Base-by-base conservation (phyloP, 2,113 vertebrate genomes). In the Ammodytes dubius region DNA sequence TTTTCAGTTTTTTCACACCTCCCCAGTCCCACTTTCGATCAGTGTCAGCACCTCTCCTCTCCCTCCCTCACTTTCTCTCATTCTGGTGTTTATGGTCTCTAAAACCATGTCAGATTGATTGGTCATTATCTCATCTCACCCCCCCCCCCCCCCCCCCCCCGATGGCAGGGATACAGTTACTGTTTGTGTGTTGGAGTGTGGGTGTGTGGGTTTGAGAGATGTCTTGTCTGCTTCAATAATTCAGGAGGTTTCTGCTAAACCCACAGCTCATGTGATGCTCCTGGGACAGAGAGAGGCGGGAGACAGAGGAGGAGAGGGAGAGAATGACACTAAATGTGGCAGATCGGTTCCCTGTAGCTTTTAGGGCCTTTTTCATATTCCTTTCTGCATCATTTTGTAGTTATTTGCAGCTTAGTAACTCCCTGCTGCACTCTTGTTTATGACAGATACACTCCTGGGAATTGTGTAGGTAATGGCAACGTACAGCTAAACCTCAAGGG, bases 171-270 rank as follows among this genome's bases (percentile, higher is more conserved):
- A 83, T 88, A 87, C 58, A 68, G 85, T 91, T 85, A 74, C 85
- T 82, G 74, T 89, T 78, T 89, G 77, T 85, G 84, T 78, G 81
- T 74, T 27, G 27, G 27, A 27, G 27, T 27, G 53, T 6, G 53
- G 74, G 84, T 72, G 77, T 77, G 78, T 59, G 76, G 58, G 58
- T 88, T 85, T 88, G 88, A 91, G 80, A 83, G 72, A 83, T 79
- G 82, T 83, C 90, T 89, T 89, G 88, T 90, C 91, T 74, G 77
- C 89, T 89, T 93, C 85, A 94, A 94, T 94, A 94, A 94, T 93
- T 93, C 84, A 94, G 64, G 57, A 77, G 84, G 81, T 91, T 90
- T 89, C 87, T 90, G 90, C 81, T 65, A 45, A 27, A 27, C 27
- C 83, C 73, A 85, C 74, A 56, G 88, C 74, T 87, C 58, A 70